Evolutionary conservation across 1,140 invertebrate species (phyloP), one percentile per base, ranked within the genome.

Genomic region (Euura saliciscinereae): DNA sequence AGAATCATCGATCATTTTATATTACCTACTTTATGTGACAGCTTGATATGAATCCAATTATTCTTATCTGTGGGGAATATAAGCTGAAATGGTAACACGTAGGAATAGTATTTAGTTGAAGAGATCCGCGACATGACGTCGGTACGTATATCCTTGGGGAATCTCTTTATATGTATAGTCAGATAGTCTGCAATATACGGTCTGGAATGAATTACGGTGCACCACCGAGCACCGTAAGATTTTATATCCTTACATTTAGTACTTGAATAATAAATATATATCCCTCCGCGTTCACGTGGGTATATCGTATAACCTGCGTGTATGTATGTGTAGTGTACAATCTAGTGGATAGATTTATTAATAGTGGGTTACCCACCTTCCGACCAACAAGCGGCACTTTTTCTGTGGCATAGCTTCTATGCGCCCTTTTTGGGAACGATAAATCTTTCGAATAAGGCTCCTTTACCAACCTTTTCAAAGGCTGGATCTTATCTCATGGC

Each of bases 401-500:
- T 59, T 59, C 51, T 28, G 28, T 28, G 28, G 28, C 28, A 28
- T 28, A 28, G 28, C 51, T 59, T 59, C 6, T 59, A 6, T n/a
- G 51, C 51, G 6, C 8, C 74, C 73, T 72, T 59, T 42, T 77
- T 76, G 73, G 74, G 69, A 76, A 65, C 73, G 59, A 74, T 79
- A 77, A 76, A 79, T 77, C 75, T 73, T 68, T 71, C 72, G 72
- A 75, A 77, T 67, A 77, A 76, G 76, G 72, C 69, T 73, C 11
- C 43, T 2, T 46, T 44, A 46, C 44, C 43, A 69, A 69, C 43
- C 68, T 69, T 67, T 67, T 44, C 28, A 69, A 69, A 69, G 68
- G 68, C n/a, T 44, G 66, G 66, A 67, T 67, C 66, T 67, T 69
- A 45, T 69, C 68, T 69, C 43, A 11, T 13, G 2, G 68, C 43